A percentile compares a stretch with the other conserved stretches of the same genome.
phyloP scores from a whole-genome alignment of 1,140 invertebrate species.

The Zeugodacus cucurbitae region DNA sequence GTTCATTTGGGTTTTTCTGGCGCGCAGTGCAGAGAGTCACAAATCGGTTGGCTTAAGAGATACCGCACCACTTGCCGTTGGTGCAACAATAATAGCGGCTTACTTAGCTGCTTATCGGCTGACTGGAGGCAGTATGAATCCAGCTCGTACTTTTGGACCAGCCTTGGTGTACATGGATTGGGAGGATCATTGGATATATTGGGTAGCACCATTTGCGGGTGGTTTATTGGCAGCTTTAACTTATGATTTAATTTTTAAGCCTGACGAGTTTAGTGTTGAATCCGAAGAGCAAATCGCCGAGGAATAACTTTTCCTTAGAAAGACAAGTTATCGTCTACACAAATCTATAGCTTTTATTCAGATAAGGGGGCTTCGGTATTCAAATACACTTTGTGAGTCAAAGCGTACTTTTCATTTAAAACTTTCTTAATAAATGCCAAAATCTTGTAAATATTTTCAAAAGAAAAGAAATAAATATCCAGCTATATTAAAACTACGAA shows the following conservation, averaged over 20 bases:
- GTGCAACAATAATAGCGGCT: neutral
- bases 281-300: too few species aligned
- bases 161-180: slow-evolving; percentile 78
- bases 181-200: slow-evolving; percentile 84
- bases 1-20: neutral
- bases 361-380: too few species aligned
- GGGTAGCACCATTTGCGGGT: slow-evolving; percentile 75
- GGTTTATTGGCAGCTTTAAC: neutral
- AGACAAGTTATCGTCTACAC: too few species aligned
- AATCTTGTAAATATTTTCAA: too few species aligned
- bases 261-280: too few species aligned
- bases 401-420: too few species aligned
- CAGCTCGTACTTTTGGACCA: slow-evolving; percentile 80
- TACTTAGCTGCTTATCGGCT: slow-evolving; percentile 47
- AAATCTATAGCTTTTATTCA: too few species aligned
- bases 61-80: neutral
- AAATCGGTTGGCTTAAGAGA: neutral
- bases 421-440: too few species aligned
- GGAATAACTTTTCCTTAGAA: too few species aligned
- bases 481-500: neutral
- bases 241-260: neutral
- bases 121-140: slow-evolving; percentile 84
- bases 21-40: neutral
- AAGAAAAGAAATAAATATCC: too few species aligned
- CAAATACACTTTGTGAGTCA: too few species aligned